Evolutionary conservation across 30 jellyfish, hydroid and myxozoan genomes (phyloP).

Genomic region (Turritopsis rubra): DNA sequence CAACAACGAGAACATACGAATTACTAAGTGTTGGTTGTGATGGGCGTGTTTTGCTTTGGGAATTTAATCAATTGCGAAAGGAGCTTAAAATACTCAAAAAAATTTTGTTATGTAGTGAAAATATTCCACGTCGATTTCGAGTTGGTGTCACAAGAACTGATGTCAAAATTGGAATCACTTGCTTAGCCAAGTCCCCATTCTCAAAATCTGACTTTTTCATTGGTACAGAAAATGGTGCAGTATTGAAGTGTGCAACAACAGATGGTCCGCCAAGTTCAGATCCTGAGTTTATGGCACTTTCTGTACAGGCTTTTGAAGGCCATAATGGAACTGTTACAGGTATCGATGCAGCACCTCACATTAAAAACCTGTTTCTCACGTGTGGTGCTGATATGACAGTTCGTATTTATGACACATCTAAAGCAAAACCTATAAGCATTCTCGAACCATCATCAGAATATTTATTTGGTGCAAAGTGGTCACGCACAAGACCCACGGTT

Average conservation of each 20-base stretch:
- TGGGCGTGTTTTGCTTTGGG: conserved; percentile 69
- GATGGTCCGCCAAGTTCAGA: neutral
- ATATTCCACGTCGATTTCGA: conserved; percentile 42
- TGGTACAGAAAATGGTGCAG: conserved; percentile 24
- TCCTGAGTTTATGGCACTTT: conserved; percentile 43
- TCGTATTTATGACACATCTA: conserved; percentile 42
- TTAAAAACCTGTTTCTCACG: conserved; percentile 50
- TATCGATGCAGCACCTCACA: conserved; percentile 58
- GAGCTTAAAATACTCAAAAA: conserved; percentile 30
- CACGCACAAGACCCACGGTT: conserved; percentile 59
- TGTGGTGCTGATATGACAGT: conserved; percentile 71
- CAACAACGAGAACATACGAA: neutral
- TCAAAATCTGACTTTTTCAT: neutral
- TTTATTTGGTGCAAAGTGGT: conserved; percentile 63
- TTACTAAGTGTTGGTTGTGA: conserved; percentile 53
- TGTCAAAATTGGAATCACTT: conserved; percentile 48
- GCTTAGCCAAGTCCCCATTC: neutral
- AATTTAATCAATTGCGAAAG: conserved; percentile 49
- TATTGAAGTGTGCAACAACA: neutral
- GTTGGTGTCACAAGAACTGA: conserved; percentile 44
- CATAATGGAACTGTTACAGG: conserved; percentile 74
- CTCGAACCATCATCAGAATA: conserved; percentile 58
- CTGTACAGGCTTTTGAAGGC: conserved; percentile 44
- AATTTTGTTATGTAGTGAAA: conserved; percentile 46
- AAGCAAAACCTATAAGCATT: conserved; percentile 46